phyloP scores from a whole-genome alignment of 2,113 vertebrate species.

The Stercorarius parasiticus region DNA sequence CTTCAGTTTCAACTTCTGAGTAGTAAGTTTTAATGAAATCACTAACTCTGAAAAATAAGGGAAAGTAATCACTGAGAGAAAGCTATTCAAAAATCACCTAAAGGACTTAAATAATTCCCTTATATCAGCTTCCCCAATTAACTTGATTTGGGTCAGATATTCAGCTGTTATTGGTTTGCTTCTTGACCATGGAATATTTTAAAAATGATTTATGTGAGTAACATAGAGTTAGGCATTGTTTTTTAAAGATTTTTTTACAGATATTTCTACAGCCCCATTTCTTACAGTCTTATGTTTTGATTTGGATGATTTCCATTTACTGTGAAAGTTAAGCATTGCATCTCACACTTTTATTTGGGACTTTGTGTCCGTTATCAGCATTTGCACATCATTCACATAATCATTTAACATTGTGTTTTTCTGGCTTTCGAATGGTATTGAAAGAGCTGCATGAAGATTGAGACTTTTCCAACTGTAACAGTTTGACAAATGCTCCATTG shows the following conservation, averaged over 20 bases:
- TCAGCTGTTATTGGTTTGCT: not conserved
- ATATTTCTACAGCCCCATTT: not conserved
- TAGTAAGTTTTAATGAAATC: not conserved
- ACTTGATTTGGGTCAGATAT: not conserved
- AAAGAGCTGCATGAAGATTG: not conserved
- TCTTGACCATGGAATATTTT: not conserved
- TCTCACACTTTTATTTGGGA: not conserved
- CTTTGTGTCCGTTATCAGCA: not conserved
- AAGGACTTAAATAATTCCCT: not conserved
- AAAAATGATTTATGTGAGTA: not conserved
- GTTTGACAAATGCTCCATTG: not conserved
- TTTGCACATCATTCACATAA: not conserved
- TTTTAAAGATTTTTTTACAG: not conserved
- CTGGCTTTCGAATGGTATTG: not conserved
- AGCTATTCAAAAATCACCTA: not conserved
- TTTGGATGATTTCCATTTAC: not conserved
- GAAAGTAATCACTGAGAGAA: not conserved
- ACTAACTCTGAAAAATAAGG: not conserved
- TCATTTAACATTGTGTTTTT: not conserved
- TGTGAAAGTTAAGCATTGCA: not conserved
- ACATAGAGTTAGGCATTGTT: not conserved
- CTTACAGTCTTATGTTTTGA: not conserved
- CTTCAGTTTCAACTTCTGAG: not conserved
- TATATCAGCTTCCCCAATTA: not conserved
- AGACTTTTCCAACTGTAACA: not conserved